These are phyloP conservation scores for Ascaphus truei DNA, from an alignment of 2,113 vertebrate genomes.

Conservation along the genomic window DNA sequence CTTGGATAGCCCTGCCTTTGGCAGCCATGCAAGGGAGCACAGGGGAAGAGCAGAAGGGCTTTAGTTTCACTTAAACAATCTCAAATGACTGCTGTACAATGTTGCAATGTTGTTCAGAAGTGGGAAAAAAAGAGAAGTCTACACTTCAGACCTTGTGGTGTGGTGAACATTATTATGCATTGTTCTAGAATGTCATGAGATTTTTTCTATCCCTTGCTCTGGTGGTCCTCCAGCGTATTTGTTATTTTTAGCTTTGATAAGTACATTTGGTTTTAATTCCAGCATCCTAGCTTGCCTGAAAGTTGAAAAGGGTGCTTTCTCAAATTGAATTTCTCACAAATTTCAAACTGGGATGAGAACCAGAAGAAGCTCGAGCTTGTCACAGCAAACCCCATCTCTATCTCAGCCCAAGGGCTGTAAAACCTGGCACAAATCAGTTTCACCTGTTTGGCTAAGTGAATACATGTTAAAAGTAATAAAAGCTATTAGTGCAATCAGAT, in stretches of 20 bases:
- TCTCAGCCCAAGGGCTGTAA: constrained; percentile 65
- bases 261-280: constrained; percentile 98
- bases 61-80: constrained; percentile 62
- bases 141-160: constrained; percentile 47
- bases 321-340: constrained; percentile 95
- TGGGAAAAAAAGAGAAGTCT: constrained; percentile 37
- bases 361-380: constrained; percentile 66
- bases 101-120: constrained; percentile 56
- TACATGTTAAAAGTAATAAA: constrained; percentile 74
- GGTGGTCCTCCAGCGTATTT: constrained; percentile 88
- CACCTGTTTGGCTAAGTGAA: constrained; percentile 81
- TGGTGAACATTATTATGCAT: constrained; percentile 61
- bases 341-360: constrained; percentile 75
- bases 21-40: constrained; percentile 41
- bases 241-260: constrained; percentile 92
- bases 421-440: constrained; percentile 81
- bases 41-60: constrained; percentile 40
- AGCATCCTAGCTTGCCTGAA: constrained; percentile 82
- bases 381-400: constrained; percentile 63
- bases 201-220: constrained; percentile 60
- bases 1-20: constrained; percentile 60
- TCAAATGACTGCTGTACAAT: constrained; percentile 61
- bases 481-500: constrained; percentile 66
- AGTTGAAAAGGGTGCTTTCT: constrained; percentile 77
- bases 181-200: constrained; percentile 58